Conservation (phyloP, 2,888 invertebrate genomes). For the Cotesia congregata region DNA sequence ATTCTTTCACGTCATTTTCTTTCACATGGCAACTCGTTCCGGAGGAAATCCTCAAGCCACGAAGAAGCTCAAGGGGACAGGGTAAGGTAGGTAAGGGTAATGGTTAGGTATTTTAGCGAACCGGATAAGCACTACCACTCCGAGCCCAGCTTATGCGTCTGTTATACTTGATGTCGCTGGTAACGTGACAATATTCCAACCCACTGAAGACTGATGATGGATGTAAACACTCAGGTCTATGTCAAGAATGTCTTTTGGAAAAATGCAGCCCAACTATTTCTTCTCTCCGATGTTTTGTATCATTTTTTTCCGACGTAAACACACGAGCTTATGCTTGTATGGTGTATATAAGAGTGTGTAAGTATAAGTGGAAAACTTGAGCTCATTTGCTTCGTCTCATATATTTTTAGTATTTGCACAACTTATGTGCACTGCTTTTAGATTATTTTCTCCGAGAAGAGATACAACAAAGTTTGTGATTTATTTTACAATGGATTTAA, state of each 20-base stretch:
- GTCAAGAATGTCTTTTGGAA: conserved; percentile 5
- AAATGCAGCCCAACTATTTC: not conserved
- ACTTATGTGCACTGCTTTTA: not conserved
- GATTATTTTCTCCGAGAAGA: not conserved
- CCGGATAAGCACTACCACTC: conserved; percentile 10
- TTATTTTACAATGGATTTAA: not conserved
- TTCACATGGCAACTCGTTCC: conserved; percentile 15
- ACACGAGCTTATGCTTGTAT: not conserved
- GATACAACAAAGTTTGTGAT: not conserved
- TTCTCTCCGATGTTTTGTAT: not conserved
- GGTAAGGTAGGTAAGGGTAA: conserved; percentile 4
- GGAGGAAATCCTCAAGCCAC: conserved; percentile 19
- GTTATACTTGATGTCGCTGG: not conserved
- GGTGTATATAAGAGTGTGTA: not conserved
- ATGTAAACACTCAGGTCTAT: conserved; percentile 43
- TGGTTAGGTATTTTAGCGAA: conserved; percentile 21
- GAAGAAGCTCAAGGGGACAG: conserved; percentile 25
- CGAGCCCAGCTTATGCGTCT: not conserved
- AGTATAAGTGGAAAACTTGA: not conserved
- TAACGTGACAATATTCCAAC: conserved; percentile 24
- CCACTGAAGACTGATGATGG: conserved; percentile 43
- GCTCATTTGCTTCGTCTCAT: conserved; percentile 10
- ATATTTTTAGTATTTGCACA: not conserved
- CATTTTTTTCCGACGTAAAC: conserved; percentile 8
- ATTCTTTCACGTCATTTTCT: conserved; percentile 23